Evolutionary conservation across 2,888 invertebrate genomes (phyloP), one percentile per base, ranked within the genome.

Genomic region (Calameuta pallipes): DNA sequence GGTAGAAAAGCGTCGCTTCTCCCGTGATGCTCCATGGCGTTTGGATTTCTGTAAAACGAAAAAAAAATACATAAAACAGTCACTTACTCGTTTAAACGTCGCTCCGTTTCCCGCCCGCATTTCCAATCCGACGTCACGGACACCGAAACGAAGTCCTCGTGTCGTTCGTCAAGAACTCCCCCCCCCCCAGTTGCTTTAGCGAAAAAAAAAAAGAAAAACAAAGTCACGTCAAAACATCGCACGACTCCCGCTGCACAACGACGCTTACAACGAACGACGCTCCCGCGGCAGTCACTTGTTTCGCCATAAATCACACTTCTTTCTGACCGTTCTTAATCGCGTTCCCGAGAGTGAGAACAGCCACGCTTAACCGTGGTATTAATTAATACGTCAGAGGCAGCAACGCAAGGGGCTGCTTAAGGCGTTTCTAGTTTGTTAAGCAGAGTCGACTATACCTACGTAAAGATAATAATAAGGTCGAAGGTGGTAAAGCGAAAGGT

Each of bases 1-100:
- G 96, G 95, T 82, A 97, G 92, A 75, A 95, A 93, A 0, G 95
- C 94, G 88, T 97, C 97, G 89, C 95, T 95, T 36, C 95, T 95
- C n/a, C 85, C 86, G 12, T 95, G 94, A 90, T 96, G 95, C 90
- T 97, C 97, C 68, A 82, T 81, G 35, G 85, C 80, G 90, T 97
- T 97, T 23, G 97, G 97, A 92, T 96, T 97, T 85, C 97, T 97
- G 93, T 73, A 92, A 92, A 81, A 87, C 88, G 78, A 76, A 78
- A 41, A 41, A 23, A 56, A 56, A 56, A 6, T 23, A 23, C 56
- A 23, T 56, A 15, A 23, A 23, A 23, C 9, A 56, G 15, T 56
- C 23, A 56, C 15, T 56, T 41, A 41, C 41, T 41, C 56, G 56
- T 56, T 56, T 56, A 56, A 56, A 56, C 56, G 56, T 56, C 56